phyloP scores from a whole-genome alignment of 2,888 invertebrate species.

The Hyposoter dolosus region DNA sequence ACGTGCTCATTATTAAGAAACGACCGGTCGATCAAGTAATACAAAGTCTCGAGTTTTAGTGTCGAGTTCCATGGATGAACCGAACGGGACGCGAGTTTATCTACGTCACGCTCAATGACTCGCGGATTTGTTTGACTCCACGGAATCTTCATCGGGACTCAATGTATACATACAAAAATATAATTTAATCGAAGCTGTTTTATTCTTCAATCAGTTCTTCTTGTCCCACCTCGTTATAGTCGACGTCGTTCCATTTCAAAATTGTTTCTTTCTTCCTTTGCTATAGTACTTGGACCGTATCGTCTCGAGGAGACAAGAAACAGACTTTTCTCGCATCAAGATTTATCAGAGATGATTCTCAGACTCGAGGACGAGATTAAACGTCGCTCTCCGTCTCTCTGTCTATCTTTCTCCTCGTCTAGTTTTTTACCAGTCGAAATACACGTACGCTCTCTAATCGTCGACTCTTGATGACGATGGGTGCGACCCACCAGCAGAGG shows the following conservation, averaged over 20 bases:
- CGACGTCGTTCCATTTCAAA: background rate
- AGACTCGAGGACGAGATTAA: slow-evolving; percentile 51
- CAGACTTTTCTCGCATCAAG: slow-evolving; percentile 19
- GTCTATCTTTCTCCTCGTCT: background rate
- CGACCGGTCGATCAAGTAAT: background rate
- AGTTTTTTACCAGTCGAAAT: slow-evolving; percentile 22
- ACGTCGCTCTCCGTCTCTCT: slow-evolving; percentile 12
- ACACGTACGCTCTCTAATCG: slow-evolving; percentile 42
- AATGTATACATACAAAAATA: background rate
- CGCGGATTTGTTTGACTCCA: background rate
- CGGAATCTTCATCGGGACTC: background rate
- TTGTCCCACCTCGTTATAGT: slow-evolving; percentile 29
- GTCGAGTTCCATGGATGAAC: background rate
- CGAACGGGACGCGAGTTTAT: background rate
- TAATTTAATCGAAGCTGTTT: background rate
- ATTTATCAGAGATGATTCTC: slow-evolving; percentile 55
- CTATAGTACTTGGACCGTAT: slow-evolving; percentile 1
- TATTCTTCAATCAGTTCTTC: slow-evolving; percentile 40
- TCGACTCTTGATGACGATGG: slow-evolving; percentile 61
- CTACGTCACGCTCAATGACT: slow-evolving; percentile 2
- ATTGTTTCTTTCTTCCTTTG: background rate
- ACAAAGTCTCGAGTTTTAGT: background rate
- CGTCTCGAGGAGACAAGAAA: slow-evolving; percentile 40
- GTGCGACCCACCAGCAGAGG: slow-evolving; percentile 50
- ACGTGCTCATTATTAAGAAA: background rate